Evolutionary conservation across 2,888 invertebrate species (phyloP).

Genomic region (Allacma fusca): DNA sequence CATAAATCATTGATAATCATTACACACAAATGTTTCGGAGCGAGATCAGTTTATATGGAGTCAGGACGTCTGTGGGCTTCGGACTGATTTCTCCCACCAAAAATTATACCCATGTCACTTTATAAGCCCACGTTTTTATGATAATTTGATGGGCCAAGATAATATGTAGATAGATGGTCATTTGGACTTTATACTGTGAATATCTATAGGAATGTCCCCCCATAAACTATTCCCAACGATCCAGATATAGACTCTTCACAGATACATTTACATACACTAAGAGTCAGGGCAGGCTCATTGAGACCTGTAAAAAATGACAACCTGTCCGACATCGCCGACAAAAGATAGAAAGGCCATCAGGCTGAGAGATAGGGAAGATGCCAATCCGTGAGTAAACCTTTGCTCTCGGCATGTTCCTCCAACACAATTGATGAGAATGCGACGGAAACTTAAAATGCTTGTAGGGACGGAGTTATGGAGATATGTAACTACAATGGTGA

Average conservation of each 20-base stretch:
- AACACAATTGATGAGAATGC: too few relatives aligned
- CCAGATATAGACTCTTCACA: slow-evolving; percentile 5
- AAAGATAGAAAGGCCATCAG: slow-evolving; percentile 27
- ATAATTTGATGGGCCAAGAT: neutral
- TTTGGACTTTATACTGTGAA: neutral
- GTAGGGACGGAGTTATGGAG: too few relatives aligned
- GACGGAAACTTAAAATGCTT: too few relatives aligned
- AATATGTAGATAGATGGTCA: too few relatives aligned
- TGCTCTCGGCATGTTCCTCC: slow-evolving; percentile 2
- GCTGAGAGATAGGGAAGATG: neutral
- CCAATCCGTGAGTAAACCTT: slow-evolving; percentile 8
- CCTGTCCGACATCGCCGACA: slow-evolving; percentile 35
- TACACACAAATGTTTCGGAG: slow-evolving; percentile 8
- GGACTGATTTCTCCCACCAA: neutral
- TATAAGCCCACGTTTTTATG: neutral
- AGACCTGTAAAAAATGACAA: slow-evolving; percentile 34
- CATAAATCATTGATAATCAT: slow-evolving; percentile 41
- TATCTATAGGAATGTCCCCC: neutral
- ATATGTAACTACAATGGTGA: too few relatives aligned
- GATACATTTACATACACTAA: neutral
- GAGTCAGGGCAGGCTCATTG: slow-evolving; percentile 3
- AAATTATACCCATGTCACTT: neutral
- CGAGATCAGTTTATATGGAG: neutral
- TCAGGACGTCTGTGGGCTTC: neutral
- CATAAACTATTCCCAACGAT: too few relatives aligned